A percentile compares a stretch with the other conserved stretches of the same genome.
Evolutionary conservation across 2,888 invertebrate species (phyloP).

Genomic region (Caradrina clavipalpis): DNA sequence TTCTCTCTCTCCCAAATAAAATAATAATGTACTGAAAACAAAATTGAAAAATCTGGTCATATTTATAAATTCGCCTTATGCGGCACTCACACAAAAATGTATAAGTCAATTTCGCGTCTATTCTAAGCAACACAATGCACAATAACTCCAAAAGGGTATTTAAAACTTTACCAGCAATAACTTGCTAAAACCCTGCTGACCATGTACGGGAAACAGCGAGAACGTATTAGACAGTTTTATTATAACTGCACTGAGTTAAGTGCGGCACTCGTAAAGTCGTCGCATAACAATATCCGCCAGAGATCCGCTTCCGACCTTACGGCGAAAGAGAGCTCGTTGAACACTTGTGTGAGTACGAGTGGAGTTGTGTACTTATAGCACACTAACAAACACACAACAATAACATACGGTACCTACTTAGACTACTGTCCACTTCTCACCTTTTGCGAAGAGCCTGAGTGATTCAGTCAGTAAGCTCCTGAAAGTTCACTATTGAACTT

Average conservation of each 20-base stretch:
- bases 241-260: slow-evolving; percentile 41
- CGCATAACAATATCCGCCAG: slow-evolving; percentile 57
- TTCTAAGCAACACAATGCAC: neutral
- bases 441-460: neutral
- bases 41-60: no score
- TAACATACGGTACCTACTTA: neutral
- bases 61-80: no score
- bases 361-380: neutral
- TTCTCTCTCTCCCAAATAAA: no score
- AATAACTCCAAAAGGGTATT: slow-evolving; percentile 8
- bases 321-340: slow-evolving; percentile 12
- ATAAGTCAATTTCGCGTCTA: neutral
- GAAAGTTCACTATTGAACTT: neutral
- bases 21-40: no score
- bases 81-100: neutral
- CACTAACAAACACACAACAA: neutral
- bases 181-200: slow-evolving; percentile 6
- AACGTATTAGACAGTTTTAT: slow-evolving; percentile 53
- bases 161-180: slow-evolving; percentile 27
- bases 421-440: neutral
- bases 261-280: slow-evolving; percentile 49
- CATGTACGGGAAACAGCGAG: slow-evolving; percentile 14
- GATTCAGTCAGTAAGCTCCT: neutral
- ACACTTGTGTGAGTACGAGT: slow-evolving; percentile 3
- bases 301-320: slow-evolving; percentile 42